Conservation (phyloP, 2,113 vertebrate species). For the Larimichthys crocea region DNA sequence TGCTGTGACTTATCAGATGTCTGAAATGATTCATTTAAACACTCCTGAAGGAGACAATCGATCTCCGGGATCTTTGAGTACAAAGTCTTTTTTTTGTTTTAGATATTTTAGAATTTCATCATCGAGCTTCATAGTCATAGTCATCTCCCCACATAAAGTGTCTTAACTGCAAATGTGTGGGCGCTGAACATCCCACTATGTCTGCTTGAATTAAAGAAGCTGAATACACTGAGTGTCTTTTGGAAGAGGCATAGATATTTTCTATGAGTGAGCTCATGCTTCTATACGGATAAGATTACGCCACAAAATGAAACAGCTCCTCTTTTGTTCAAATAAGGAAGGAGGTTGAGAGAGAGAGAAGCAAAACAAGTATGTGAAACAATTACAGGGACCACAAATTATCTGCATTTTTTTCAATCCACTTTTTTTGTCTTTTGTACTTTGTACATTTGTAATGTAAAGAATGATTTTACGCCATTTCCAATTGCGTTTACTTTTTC, state of each 20-base stretch:
- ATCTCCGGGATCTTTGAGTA: background rate
- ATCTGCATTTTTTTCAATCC: background rate
- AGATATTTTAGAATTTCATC: background rate
- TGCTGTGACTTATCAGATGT: constrained; percentile 39
- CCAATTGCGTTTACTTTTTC: background rate
- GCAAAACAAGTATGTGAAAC: constrained; percentile 13
- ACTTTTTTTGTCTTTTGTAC: background rate
- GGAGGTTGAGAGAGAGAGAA: background rate
- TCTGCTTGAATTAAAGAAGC: background rate
- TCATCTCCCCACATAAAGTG: background rate
- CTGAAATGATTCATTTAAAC: constrained; percentile 26
- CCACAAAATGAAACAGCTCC: background rate
- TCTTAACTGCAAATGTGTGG: background rate
- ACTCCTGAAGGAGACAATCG: constrained; percentile 10
- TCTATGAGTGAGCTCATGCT: constrained; percentile 11
- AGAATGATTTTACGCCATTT: background rate
- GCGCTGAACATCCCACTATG: no score
- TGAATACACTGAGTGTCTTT: background rate
- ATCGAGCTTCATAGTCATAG: background rate
- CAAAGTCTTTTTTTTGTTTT: no score
- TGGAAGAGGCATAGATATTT: background rate
- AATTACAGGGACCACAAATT: background rate
- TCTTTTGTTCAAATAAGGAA: constrained; percentile 33
- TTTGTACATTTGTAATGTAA: background rate
- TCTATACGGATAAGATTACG: background rate